Conservation (phyloP, 2,797 vertebrate genomes). For the Pseudopleuronectes americanus region DNA sequence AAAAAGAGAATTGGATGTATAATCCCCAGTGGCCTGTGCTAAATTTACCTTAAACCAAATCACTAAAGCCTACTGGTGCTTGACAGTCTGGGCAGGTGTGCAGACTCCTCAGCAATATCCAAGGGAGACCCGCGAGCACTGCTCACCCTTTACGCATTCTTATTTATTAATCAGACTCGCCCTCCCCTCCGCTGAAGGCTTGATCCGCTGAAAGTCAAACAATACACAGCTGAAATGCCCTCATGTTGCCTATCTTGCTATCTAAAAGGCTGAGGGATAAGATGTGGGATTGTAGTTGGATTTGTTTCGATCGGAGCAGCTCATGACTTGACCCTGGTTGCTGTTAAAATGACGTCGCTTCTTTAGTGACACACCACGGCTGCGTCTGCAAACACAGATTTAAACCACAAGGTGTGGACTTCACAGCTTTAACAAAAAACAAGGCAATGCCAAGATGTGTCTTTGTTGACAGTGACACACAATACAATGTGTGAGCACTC, state of each 20-base stretch:
- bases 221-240: constrained; percentile 35
- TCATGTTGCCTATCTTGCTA: constrained; percentile 2
- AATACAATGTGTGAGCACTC: constrained; percentile 55
- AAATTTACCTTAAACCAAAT: constrained; percentile 85
- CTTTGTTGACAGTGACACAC: constrained; percentile 65
- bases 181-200: constrained; percentile 58
- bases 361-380: background rate
- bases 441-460: constrained; percentile 7
- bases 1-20: constrained; percentile 79
- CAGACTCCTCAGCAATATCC: constrained; percentile 72
- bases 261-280: constrained; percentile 18
- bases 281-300: background rate
- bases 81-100: constrained; percentile 80
- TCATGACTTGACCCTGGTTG: constrained; percentile 16
- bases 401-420: constrained; percentile 3
- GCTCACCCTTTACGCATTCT: constrained; percentile 74
- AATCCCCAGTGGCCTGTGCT: constrained; percentile 76
- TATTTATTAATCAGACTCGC: constrained; percentile 77
- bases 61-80: constrained; percentile 82
- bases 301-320: background rate
- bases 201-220: constrained; percentile 67
- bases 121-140: constrained; percentile 59
- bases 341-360: constrained; percentile 11
- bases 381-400: constrained; percentile 18
- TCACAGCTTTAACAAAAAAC: background rate